These are phyloP conservation scores for Stramonita haemastoma DNA, from an alignment of 2,888 invertebrate species.

Conservation along the genomic window DNA sequence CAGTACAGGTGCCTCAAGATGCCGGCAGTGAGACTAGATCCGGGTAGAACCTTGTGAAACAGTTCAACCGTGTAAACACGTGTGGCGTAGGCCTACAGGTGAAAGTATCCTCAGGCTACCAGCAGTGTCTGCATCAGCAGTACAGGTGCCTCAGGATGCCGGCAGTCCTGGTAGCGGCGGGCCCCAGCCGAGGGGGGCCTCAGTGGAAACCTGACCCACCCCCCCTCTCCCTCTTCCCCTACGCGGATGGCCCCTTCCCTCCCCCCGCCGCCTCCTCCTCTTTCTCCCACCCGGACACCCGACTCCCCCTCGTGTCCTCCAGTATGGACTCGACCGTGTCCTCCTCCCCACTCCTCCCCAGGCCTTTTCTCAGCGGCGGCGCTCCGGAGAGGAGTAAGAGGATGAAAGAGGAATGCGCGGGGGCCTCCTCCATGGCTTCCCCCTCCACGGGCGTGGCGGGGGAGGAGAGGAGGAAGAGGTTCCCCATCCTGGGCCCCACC, in stretches of 20 bases:
- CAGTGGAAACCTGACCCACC: constrained; percentile 18
- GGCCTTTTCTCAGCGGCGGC: neutral
- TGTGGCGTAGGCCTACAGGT: too few species aligned
- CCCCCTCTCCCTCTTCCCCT: too few species aligned
- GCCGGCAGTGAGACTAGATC: neutral
- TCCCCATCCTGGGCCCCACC: constrained; percentile 36
- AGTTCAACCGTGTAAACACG: too few species aligned
- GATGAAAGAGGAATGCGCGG: neutral
- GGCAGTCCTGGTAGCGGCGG: neutral
- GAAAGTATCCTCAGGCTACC: too few species aligned
- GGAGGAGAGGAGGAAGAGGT: constrained; percentile 20
- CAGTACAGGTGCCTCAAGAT: neutral
- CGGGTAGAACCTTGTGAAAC: neutral
- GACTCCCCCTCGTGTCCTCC: neutral
- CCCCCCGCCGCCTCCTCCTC: too few species aligned
- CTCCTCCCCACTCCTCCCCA: neutral
- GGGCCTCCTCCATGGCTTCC: neutral
- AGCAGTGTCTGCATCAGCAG: too few species aligned
- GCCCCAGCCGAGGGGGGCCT: neutral
- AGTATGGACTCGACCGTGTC: neutral
- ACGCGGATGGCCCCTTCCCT: too few species aligned
- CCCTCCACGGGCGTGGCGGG: neutral
- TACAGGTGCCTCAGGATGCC: constrained; percentile 18
- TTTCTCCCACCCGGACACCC: too few species aligned
- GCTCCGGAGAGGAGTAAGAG: neutral